A percentile compares a stretch with the other conserved stretches of the same genome.
phyloP scores from a whole-genome alignment of 1,140 invertebrate species.

The Zaprionus gabonicus region DNA sequence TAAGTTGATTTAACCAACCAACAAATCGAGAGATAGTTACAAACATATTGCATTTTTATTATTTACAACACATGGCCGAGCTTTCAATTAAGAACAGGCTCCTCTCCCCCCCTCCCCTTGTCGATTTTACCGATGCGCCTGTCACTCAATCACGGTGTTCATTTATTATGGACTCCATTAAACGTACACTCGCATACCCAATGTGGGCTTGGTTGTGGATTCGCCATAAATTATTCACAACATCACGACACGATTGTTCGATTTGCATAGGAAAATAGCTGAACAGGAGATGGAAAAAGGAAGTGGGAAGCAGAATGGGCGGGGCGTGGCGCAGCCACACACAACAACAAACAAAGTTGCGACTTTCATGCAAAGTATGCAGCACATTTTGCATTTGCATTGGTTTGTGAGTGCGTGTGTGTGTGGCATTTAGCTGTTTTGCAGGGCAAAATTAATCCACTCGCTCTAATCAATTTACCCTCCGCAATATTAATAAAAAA shows the following conservation, averaged over 20 bases:
- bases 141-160: conserved; percentile 39
- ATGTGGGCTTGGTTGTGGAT: conserved; percentile 28
- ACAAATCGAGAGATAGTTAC: conserved; percentile 3
- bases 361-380: conserved; percentile 30
- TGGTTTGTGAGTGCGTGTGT: neutral
- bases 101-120: neutral
- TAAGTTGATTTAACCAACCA: neutral
- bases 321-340: neutral
- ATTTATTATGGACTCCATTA: conserved; percentile 41
- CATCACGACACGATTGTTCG: conserved; percentile 62
- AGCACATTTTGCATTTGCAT: conserved; percentile 30
- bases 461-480: conserved; percentile 25
- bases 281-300: neutral
- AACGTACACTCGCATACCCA: conserved; percentile 10
- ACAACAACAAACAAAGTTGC: conserved; percentile 29
- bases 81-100: conserved; percentile 63
- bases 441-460: conserved; percentile 27
- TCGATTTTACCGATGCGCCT: conserved; percentile 29
- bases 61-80: conserved; percentile 49
- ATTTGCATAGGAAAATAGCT: conserved; percentile 68
- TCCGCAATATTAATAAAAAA: conserved; percentile 29
- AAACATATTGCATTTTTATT: conserved; percentile 54
- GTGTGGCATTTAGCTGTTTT: conserved; percentile 17
- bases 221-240: conserved; percentile 58
- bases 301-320: neutral